These are phyloP conservation scores for Diphyllodes magnificus DNA, from an alignment of 2,113 vertebrate genomes.

Conservation along the genomic window DNA sequence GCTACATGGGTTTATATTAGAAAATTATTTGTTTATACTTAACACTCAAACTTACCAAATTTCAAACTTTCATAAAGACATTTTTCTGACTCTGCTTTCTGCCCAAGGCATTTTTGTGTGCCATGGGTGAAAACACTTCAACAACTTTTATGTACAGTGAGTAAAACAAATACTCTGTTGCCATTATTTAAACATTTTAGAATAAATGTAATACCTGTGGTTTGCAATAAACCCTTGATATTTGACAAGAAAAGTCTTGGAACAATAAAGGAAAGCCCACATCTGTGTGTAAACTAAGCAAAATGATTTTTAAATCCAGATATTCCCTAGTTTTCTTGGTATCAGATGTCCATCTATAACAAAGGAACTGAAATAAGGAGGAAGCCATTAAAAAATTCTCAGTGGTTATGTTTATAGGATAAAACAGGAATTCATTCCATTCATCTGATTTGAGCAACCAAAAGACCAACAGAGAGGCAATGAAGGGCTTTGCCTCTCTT, in stretches of 20 bases:
- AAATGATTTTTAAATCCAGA: background rate
- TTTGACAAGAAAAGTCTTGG: background rate
- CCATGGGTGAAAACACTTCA: background rate
- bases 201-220: background rate
- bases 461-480: background rate
- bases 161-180: background rate
- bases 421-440: background rate
- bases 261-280: background rate
- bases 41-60: background rate
- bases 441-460: background rate
- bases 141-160: background rate
- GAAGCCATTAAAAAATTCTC: background rate
- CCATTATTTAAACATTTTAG: background rate
- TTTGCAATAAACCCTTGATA: conserved; percentile 3
- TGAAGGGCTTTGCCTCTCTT: background rate
- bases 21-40: background rate
- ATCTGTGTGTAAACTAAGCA: background rate
- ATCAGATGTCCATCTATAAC: background rate
- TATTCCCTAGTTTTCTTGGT: background rate
- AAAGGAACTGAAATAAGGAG: background rate
- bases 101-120: background rate
- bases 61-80: background rate
- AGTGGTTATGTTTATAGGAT: background rate
- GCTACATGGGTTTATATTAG: background rate
- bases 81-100: background rate